These are phyloP conservation scores for Hyposoter dolosus DNA, from an alignment of 2,888 invertebrate species.

Conservation along the genomic window DNA sequence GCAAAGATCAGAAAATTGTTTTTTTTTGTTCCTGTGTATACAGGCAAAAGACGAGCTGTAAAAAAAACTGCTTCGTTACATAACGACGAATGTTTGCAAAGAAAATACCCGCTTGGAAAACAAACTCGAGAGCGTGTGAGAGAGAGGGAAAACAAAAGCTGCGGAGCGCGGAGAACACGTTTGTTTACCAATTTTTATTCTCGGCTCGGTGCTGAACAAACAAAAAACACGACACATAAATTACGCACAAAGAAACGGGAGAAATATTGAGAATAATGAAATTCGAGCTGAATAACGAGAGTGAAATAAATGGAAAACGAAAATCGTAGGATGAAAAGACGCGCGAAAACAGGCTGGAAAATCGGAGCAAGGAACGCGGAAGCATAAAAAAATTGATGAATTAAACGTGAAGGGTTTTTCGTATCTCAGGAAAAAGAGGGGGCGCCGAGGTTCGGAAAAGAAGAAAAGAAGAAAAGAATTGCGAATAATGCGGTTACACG, in stretches of 20 bases:
- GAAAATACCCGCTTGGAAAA: conserved; percentile 29
- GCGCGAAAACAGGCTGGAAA: conserved; percentile 54
- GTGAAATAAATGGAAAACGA: neutral
- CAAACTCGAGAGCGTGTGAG: neutral
- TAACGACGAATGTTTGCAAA: conserved; percentile 41
- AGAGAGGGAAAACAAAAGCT: conserved; percentile 16
- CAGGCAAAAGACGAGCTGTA: conserved; percentile 5
- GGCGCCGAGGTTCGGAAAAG: neutral
- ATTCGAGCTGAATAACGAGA: conserved; percentile 2
- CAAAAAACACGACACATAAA: conserved; percentile 6
- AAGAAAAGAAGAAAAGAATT: conserved; percentile 3
- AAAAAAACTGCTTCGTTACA: conserved; percentile 41
- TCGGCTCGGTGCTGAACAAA: neutral
- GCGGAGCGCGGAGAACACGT: neutral
- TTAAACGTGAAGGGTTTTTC: neutral
- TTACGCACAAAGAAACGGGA: neutral
- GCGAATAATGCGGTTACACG: conserved; percentile 30
- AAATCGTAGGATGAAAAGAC: conserved; percentile 48
- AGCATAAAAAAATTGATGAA: neutral
- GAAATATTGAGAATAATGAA: neutral
- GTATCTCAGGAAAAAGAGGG: neutral
- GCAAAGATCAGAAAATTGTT: neutral
- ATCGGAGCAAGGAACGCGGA: neutral
- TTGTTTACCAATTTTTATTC: conserved; percentile 8
- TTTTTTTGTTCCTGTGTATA: neutral